phyloP scores from a whole-genome alignment of 1,140 invertebrate genomes.

The Nasonia vitripennis region DNA sequence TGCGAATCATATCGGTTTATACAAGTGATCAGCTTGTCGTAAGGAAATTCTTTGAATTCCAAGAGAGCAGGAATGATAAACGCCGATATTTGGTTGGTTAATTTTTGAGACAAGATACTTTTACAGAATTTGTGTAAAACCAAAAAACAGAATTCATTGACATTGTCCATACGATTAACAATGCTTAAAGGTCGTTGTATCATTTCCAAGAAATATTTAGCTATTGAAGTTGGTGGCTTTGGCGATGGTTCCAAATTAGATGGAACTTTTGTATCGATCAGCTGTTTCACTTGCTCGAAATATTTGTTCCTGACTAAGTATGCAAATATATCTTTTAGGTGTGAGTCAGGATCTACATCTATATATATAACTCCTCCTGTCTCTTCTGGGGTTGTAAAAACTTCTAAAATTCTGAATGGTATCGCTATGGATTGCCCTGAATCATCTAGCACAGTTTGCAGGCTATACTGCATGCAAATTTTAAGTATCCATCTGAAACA shows the following conservation, averaged over 20 bases:
- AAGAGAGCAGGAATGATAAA: slow-evolving; percentile 75
- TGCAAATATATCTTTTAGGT: slow-evolving; percentile 66
- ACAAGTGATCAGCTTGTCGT: slow-evolving; percentile 71
- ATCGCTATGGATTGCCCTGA: slow-evolving; percentile 80
- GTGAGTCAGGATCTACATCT: slow-evolving; percentile 59
- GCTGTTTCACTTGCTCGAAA: slow-evolving; percentile 81
- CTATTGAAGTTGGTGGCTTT: slow-evolving; percentile 84
- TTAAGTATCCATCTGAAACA: slow-evolving; percentile 65
- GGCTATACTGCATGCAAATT: slow-evolving; percentile 67
- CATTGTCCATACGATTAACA: slow-evolving; percentile 59
- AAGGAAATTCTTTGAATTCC: slow-evolving; percentile 72
- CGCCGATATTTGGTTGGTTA: slow-evolving; percentile 71
- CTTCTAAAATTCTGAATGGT: slow-evolving; percentile 85
- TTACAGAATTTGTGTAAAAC: slow-evolving; percentile 65
- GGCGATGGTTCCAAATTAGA: slow-evolving; percentile 81
- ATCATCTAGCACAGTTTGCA: slow-evolving; percentile 65
- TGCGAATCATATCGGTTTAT: slow-evolving; percentile 69
- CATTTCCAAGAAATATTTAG: slow-evolving; percentile 85
- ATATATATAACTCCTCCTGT: slow-evolving; percentile 72
- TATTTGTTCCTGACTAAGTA: slow-evolving; percentile 77
- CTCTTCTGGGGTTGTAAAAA: slow-evolving; percentile 81
- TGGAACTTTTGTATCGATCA: slow-evolving; percentile 85
- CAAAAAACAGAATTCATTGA: slow-evolving; percentile 68
- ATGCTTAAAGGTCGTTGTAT: slow-evolving; percentile 83
- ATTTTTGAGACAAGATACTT: slow-evolving; percentile 66